These are phyloP conservation scores for Orthosia gothica DNA, from an alignment of 2,888 invertebrate genomes.

Conservation along the genomic window DNA sequence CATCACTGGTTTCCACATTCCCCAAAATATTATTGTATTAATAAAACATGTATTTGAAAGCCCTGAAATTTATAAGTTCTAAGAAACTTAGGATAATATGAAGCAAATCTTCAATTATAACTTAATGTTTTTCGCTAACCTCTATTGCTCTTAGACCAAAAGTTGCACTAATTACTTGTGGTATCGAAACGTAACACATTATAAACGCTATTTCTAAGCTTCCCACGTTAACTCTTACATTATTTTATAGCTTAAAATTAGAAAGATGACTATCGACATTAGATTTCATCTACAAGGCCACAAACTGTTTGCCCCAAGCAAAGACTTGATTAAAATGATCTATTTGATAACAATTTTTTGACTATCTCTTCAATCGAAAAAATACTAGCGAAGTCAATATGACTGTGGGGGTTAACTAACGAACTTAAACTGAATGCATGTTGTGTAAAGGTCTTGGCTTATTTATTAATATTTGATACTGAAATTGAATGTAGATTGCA, in stretches of 20 bases:
- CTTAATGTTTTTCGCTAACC: background rate
- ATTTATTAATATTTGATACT: background rate
- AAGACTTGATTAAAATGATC: constrained; percentile 31
- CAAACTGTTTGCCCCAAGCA: constrained; percentile 24
- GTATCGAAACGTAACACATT: constrained; percentile 23
- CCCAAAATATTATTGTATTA: no score
- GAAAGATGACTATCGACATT: constrained; percentile 12
- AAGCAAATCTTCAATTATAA: constrained; percentile 2
- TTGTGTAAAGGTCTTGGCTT: background rate
- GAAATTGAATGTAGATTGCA: constrained; percentile 5
- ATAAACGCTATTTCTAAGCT: constrained; percentile 4
- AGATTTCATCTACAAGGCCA: constrained; percentile 40
- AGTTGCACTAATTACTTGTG: background rate
- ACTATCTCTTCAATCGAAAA: constrained; percentile 26
- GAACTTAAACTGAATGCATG: constrained; percentile 9
- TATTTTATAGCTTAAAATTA: constrained; percentile 6
- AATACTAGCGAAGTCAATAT: constrained; percentile 7
- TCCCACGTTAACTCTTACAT: constrained; percentile 4
- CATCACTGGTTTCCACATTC: background rate
- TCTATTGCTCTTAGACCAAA: constrained; percentile 10
- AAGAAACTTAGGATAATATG: background rate
- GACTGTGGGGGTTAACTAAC: constrained; percentile 17
- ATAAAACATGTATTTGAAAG: no score
- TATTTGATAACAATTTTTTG: constrained; percentile 26
- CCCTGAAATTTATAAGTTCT: background rate